phyloP scores from a whole-genome alignment of 2,888 invertebrate genomes.

The Limnephilus auricula region DNA sequence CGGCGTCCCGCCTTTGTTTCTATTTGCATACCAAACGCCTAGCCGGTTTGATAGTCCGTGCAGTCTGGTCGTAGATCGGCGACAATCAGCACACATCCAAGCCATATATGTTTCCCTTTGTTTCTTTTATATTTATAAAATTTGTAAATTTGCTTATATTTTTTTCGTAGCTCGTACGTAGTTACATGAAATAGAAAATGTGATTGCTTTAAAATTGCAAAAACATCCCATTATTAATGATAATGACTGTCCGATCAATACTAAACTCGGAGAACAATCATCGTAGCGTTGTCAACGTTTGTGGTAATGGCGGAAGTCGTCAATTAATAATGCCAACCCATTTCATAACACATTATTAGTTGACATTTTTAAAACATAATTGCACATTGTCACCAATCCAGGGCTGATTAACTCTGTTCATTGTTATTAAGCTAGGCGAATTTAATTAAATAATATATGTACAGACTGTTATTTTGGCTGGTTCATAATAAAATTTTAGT shows the following conservation, averaged over 20 bases:
- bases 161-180: neutral
- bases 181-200: neutral
- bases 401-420: neutral
- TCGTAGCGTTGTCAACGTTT: neutral
- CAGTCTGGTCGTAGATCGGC: no score
- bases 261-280: neutral
- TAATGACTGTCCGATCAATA: neutral
- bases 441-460: neutral
- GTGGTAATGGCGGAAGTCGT: neutral
- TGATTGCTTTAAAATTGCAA: neutral
- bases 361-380: neutral
- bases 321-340: neutral
- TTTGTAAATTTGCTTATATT: no score
- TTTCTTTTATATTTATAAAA: no score
- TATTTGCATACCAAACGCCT: no score
- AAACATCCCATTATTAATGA: neutral
- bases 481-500: neutral
- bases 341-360: neutral
- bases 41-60: no score
- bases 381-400: neutral
- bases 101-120: no score
- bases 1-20: no score
- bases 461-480: neutral
- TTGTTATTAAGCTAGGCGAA: neutral
- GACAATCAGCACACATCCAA: no score